phyloP scores from a whole-genome alignment of 2,888 invertebrate genomes.

The Mechanitis mazaeus region DNA sequence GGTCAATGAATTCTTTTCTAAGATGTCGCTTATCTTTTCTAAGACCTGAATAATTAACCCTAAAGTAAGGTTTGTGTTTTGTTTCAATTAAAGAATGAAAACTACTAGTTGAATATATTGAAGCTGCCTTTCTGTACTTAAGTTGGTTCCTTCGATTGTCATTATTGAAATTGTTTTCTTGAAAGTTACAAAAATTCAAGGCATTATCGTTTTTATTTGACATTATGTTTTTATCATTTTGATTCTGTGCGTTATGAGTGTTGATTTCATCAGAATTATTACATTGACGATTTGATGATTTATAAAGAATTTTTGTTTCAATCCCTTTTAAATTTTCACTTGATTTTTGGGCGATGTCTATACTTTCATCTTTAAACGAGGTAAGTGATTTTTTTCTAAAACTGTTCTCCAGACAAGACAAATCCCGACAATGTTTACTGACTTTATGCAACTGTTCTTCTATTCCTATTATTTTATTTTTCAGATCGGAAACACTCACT shows the following conservation, averaged over 20 bases:
- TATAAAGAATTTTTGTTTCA: constrained; percentile 48
- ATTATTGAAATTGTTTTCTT: constrained; percentile 15
- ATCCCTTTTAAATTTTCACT: constrained; percentile 30
- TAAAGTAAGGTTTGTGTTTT: constrained; percentile 25
- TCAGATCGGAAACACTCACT: constrained; percentile 55
- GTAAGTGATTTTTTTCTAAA: constrained; percentile 34
- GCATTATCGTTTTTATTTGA: constrained; percentile 6
- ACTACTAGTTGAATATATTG: constrained; percentile 43
- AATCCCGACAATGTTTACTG: constrained; percentile 47
- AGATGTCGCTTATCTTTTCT: constrained; percentile 31
- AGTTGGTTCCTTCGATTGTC: constrained; percentile 22
- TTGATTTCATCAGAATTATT: constrained; percentile 40
- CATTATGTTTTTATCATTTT: constrained; percentile 26
- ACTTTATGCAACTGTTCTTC: constrained; percentile 54
- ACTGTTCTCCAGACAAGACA: constrained; percentile 37
- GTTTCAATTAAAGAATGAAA: constrained; percentile 43
- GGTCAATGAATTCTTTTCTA: constrained; percentile 30
- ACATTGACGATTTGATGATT: constrained; percentile 40
- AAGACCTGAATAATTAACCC: constrained; percentile 27
- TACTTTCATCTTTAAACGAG: constrained; percentile 27
- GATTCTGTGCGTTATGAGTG: constrained; percentile 26
- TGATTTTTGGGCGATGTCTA: constrained; percentile 26
- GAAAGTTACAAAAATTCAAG: constrained; percentile 12
- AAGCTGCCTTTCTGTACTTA: constrained; percentile 29
- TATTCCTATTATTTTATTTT: constrained; percentile 52